Evolutionary conservation across 1,140 invertebrate species (phyloP).

Genomic region (Semibalanus balanoides): DNA sequence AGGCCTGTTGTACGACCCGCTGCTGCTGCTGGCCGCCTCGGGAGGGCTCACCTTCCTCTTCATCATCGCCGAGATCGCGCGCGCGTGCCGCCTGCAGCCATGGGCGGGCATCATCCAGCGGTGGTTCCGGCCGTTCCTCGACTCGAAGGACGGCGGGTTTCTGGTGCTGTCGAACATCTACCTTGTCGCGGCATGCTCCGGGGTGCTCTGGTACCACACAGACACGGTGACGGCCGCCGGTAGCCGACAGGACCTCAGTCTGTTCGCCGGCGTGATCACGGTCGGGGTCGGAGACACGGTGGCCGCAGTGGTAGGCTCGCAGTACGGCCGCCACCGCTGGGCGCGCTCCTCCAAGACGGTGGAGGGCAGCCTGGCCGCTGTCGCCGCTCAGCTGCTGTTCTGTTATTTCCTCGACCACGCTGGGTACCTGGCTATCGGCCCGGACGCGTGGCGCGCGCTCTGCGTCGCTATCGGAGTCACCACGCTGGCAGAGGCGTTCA

Average conservation of each 20-base stretch:
- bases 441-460: not conserved
- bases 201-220: not conserved
- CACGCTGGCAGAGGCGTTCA: not conserved
- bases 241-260: not conserved
- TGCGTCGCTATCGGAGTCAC: not conserved
- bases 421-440: not conserved
- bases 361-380: not conserved
- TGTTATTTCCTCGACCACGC: not conserved
- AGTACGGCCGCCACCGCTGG: not conserved
- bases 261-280: not conserved
- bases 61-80: not conserved
- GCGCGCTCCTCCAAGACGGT: not conserved
- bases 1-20: not conserved
- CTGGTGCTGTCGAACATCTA: not conserved
- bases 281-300: not conserved
- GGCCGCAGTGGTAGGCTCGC: not conserved
- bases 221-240: not conserved
- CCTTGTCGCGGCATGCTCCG: not conserved
- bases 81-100: not conserved
- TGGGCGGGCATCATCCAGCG: not conserved
- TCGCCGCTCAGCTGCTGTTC: not conserved
- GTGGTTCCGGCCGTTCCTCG: not conserved
- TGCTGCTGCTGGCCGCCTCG: not conserved
- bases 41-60: not conserved
- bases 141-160: not conserved